These are phyloP conservation scores for Drosophila quadrilineata DNA, from an alignment of 1,140 invertebrate genomes.

Conservation along the genomic window DNA sequence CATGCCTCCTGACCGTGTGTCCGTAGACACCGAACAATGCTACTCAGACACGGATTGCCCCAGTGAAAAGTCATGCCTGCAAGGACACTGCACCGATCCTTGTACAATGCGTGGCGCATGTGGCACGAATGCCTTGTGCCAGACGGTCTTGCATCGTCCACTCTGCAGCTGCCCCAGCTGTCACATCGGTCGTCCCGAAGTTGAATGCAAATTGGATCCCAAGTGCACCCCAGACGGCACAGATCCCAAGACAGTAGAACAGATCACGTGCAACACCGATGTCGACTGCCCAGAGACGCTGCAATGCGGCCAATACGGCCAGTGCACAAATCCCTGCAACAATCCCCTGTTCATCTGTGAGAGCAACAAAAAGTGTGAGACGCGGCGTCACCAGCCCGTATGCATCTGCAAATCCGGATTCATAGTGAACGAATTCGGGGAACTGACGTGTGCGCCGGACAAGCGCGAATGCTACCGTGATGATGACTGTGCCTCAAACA, in stretches of 20 bases:
- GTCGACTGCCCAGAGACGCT: slow-evolving; percentile 89
- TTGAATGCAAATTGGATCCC: slow-evolving; percentile 88
- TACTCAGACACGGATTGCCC: slow-evolving; percentile 94
- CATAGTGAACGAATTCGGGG: slow-evolving; percentile 91
- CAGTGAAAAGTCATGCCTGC: slow-evolving; percentile 94
- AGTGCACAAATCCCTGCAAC: slow-evolving; percentile 90
- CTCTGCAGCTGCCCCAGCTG: slow-evolving; percentile 93
- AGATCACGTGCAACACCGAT: slow-evolving; percentile 85
- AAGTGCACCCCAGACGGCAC: slow-evolving; percentile 85
- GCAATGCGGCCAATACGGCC: slow-evolving; percentile 87
- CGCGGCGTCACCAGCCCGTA: slow-evolving; percentile 90
- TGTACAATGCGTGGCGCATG: slow-evolving; percentile 93
- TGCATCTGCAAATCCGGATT: slow-evolving; percentile 95
- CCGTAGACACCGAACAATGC: slow-evolving; percentile 91
- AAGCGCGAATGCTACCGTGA: slow-evolving; percentile 89
- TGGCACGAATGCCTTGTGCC: slow-evolving; percentile 93
- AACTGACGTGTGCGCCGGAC: slow-evolving; percentile 91
- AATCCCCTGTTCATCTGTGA: slow-evolving; percentile 85
- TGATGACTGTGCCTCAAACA: slow-evolving; percentile 92
- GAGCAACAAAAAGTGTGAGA: slow-evolving; percentile 92
- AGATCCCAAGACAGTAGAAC: slow-evolving; percentile 82
- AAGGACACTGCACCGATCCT: slow-evolving; percentile 92
- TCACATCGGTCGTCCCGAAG: slow-evolving; percentile 90
- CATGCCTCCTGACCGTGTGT: slow-evolving; percentile 7
- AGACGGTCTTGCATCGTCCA: slow-evolving; percentile 90